A percentile compares a stretch with the other conserved stretches of the same genome.
phyloP scores from a whole-genome alignment of 2,113 vertebrate species.

The Rhagologus leucostigma region DNA sequence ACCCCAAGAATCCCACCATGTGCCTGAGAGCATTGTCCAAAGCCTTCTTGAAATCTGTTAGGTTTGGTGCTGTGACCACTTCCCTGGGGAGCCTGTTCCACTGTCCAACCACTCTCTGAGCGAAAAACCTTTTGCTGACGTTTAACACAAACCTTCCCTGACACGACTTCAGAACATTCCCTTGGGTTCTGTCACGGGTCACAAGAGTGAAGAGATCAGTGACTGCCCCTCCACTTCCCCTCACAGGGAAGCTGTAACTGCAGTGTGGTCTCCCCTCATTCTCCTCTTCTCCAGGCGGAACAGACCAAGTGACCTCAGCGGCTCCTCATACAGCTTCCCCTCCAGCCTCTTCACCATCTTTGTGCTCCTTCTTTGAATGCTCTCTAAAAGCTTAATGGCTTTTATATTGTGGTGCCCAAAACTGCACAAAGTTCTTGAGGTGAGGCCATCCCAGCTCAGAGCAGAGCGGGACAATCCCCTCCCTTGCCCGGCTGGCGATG shows the following conservation, averaged over 20 bases:
- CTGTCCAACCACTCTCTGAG: background rate
- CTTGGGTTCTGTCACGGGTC: background rate
- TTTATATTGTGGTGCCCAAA: background rate
- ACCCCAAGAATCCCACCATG: background rate
- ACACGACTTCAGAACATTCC: background rate
- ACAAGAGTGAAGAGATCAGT: background rate
- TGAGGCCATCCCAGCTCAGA: fast-evolving
- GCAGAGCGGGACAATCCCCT: background rate
- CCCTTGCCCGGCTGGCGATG: background rate
- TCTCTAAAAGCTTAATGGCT: background rate
- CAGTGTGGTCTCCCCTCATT: background rate
- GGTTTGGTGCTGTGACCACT: background rate
- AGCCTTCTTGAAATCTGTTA: background rate
- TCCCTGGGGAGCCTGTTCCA: background rate
- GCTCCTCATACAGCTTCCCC: background rate
- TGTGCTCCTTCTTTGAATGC: background rate
- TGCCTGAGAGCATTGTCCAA: background rate
- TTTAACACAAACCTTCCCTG: background rate
- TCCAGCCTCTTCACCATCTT: background rate
- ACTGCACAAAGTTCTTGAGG: too few relatives aligned
- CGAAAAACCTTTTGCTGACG: background rate
- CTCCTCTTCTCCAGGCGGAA: background rate
- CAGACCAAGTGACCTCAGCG: background rate
- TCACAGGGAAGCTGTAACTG: background rate
- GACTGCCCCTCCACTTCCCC: background rate